Base-by-base conservation (phyloP, 2,797 vertebrate genomes). In the Pyrocephalus nanus region DNA sequence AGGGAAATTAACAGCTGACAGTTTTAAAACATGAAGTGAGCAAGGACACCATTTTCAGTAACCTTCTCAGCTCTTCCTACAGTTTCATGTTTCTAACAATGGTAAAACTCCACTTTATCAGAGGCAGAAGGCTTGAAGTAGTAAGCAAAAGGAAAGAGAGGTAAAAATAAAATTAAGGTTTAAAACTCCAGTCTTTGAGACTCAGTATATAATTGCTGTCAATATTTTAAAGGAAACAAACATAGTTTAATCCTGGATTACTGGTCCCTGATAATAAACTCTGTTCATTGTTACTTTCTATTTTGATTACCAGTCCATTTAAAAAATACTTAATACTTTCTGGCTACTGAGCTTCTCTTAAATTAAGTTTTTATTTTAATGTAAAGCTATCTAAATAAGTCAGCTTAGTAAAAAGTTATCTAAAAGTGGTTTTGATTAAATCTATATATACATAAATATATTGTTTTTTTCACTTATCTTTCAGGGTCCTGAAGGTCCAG, bases 401-500 rank as follows among this genome's bases (percentile, higher is more conserved):
- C 54, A 65, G 8, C 8, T 77, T 62, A 65, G 47, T 45, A 67
- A 90, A 82, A 75, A 74, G 15, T 57, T 83, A 55, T 17, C 20
- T 80, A 47, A n/a, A 71, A 77, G 40, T 77, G 9, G 0, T 43
- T 92, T 70, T 48, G 40, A 89, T 18, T 22, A 66, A 72, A 88
- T 65, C 11, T 29, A 90, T 90, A 51, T 40, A n/a, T 14, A 61
- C 8, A 60, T 21, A 72, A 48, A 87, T 50, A 7, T 15, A 42
- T 27, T 0, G 1, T 15, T 78, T 65, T 79, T 71, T 57, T n/a
- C 69, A 58, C 36, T 60, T 94, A 36, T 21, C 42, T 87, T 95
- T 93, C 91, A 99, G 99, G 99, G 99, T 96, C 98, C 98, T 93
- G 99, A 98, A 96, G 99, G 99, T 92, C 95, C 98, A 88, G 58